Evolutionary conservation across 23 tunicate genomes (phyloP).

Genomic region (Ascidia mentula): DNA sequence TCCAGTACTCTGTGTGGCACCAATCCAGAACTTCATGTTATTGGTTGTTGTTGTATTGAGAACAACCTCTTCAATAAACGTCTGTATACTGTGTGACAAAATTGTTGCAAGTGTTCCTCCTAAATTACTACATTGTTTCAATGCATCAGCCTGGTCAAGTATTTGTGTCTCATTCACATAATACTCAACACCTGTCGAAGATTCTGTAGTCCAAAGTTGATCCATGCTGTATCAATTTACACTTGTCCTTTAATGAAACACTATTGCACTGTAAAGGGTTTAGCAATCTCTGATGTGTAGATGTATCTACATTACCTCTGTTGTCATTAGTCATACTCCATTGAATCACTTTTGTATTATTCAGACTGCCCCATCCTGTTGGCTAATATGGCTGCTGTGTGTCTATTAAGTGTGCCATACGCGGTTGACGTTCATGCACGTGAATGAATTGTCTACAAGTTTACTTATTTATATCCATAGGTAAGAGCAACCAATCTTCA

Average conservation of each 20-base stretch:
- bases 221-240: not conserved
- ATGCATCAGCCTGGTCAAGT: not conserved
- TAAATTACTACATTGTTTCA: not conserved
- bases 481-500: constrained; percentile 88
- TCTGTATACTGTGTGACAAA: not conserved
- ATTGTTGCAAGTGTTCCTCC: constrained; percentile 16
- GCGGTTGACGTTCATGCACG: too few relatives aligned
- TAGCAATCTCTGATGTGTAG: not conserved
- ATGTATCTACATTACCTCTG: not conserved
- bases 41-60: not conserved
- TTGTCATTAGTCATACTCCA: not conserved
- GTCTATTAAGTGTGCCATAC: too few relatives aligned
- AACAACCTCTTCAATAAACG: not conserved
- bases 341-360: not conserved
- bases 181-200: constrained; percentile 3
- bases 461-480: constrained; percentile 27
- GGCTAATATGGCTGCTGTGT: not conserved
- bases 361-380: not conserved
- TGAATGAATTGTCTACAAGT: too few relatives aligned
- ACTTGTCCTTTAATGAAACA: not conserved
- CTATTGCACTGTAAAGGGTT: not conserved
- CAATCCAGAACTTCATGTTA: constrained; percentile 17
- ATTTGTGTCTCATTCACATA: not conserved
- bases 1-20: not conserved
- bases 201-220: not conserved